Conservation (phyloP, 2,888 invertebrate species). For the Callyntrura guangdongensis region DNA sequence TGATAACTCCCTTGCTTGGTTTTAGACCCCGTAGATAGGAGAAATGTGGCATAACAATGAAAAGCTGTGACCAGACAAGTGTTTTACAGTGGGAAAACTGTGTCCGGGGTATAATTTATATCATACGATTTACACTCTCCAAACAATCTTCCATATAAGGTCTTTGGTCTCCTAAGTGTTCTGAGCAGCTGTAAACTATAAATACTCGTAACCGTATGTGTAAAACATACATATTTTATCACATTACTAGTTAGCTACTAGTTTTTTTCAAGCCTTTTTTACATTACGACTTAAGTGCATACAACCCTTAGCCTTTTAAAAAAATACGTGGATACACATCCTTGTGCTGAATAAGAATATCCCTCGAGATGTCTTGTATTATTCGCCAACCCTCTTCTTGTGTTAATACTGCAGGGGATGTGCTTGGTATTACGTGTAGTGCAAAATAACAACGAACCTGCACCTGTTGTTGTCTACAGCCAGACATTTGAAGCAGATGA, state of each 20-base stretch:
- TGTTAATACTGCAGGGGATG: neutral
- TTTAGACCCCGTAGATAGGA: neutral
- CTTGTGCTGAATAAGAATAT: neutral
- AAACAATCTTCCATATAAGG: constrained; percentile 38
- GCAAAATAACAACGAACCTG: neutral
- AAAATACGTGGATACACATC: constrained; percentile 1
- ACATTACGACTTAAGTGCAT: too few relatives aligned
- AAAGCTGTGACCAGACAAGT: constrained; percentile 71
- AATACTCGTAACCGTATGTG: neutral
- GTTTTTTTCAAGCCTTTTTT: neutral
- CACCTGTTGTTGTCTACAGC: constrained; percentile 18
- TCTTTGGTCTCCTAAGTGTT: constrained; percentile 29
- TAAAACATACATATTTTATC: too few relatives aligned
- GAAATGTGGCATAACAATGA: constrained; percentile 41
- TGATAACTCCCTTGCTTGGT: neutral
- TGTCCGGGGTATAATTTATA: constrained; percentile 70
- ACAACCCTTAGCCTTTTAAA: too few relatives aligned
- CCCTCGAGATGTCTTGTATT: too few relatives aligned
- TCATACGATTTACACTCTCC: constrained; percentile 63
- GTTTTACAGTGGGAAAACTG: constrained; percentile 55
- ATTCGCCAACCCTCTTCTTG: too few relatives aligned
- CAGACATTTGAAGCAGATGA: neutral
- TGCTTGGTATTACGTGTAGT: neutral
- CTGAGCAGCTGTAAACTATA: neutral
- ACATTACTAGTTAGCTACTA: too few relatives aligned